A percentile compares a stretch with the other conserved stretches of the same genome.
Evolutionary conservation across 2,113 vertebrate species (phyloP).

Genomic region (Phoenicopterus ruber): DNA sequence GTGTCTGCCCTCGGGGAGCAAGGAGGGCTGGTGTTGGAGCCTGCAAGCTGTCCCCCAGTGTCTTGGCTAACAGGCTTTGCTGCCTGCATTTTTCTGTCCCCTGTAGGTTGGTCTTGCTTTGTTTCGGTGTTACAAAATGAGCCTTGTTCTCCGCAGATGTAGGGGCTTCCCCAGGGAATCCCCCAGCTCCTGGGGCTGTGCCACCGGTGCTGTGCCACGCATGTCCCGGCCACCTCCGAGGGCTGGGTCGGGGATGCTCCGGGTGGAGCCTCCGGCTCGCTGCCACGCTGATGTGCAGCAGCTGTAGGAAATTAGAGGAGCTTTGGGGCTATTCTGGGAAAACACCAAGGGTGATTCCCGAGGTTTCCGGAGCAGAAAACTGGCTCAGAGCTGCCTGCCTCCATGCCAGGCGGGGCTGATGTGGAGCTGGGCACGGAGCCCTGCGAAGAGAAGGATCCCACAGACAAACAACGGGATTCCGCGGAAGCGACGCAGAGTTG

Average conservation of each 20-base stretch:
- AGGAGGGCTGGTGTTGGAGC: not conserved
- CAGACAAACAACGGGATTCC: not conserved
- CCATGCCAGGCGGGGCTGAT: not conserved
- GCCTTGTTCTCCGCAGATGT: not conserved
- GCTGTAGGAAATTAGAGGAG: slow-evolving; percentile 39
- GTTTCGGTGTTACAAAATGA: not conserved
- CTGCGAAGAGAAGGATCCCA: not conserved
- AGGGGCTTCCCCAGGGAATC: not conserved
- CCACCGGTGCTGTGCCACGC: not conserved
- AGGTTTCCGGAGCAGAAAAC: slow-evolving; percentile 23
- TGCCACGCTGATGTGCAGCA: not conserved
- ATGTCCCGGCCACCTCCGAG: not conserved
- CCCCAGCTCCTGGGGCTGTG: not conserved
- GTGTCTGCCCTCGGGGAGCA: not conserved
- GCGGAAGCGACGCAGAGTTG: fast-evolving
- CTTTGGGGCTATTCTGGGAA: slow-evolving; percentile 27
- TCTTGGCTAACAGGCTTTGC: not conserved
- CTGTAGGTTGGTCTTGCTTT: not conserved
- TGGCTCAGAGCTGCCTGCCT: slow-evolving; percentile 12
- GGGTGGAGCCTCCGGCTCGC: not conserved
- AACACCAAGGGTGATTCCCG: slow-evolving; percentile 45
- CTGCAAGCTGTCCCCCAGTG: fast-evolving
- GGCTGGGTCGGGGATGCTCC: not conserved
- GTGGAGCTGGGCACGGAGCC: not conserved
- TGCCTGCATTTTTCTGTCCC: not conserved